Evolutionary conservation across 2,113 vertebrate species (phyloP), one percentile per base, ranked within the genome.

Genomic region (Platichthys stellatus): DNA sequence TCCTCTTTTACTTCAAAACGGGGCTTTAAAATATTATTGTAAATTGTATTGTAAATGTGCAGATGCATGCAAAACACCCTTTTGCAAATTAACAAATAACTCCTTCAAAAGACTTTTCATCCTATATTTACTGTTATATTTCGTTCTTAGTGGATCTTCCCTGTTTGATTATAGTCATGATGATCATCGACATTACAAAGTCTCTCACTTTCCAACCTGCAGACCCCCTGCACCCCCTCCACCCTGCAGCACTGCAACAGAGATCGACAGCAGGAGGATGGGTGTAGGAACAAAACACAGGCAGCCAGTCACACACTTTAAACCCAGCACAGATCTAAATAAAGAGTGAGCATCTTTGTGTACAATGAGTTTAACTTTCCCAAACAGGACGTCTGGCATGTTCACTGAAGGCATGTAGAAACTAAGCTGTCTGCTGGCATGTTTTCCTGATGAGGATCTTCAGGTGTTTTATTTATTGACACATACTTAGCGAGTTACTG

Each of bases 281-380:
- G 17, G 45, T 35, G 65, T 43, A 35, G 14, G 45, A 72, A 23
- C 47, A 76, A 75, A 76, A 31, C 49, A 31, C n/a, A 63, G 21
- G 67, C 31, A 67, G 23, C 38, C 56, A 71, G 60, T 58, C 40
- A 18, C 14, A 15, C 2, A 2, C 9, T 8, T 38, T 21, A 28
- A 23, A 21, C 43, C 28, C 0, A 4, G 40, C 51, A 15, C 17
- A 11, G 43, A 40, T 75, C 66, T 77, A 82, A 82, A 80, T 66
- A 86, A 63, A 78, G 59, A 65, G 31, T 28, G 43, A 47, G 38
- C 38, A 60, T 63, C 60, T 65, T 58, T 85, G 59, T 76, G 65
- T 83, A 73, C 35, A 65, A 17, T 80, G 45, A 63, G 40, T 80
- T 72, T 54, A 45, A 58, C 58, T 72, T 81, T 71, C 47, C 59